Evolutionary conservation across 2,888 invertebrate genomes (phyloP).

Genomic region (Heliconius aoede): DNA sequence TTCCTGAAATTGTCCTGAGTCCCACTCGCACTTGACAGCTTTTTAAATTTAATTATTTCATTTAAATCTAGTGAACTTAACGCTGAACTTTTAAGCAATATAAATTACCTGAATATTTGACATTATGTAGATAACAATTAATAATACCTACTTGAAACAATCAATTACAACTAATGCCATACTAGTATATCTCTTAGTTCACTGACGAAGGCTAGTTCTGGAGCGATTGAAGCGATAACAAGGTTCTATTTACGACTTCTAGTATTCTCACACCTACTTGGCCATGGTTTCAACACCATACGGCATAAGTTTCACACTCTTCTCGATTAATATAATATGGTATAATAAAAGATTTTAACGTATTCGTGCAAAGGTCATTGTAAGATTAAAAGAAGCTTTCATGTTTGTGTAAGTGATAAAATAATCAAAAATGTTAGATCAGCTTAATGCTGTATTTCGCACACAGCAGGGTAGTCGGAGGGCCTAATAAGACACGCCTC

Average conservation of each 20-base stretch:
- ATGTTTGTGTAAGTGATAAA: background rate
- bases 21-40: too few species aligned
- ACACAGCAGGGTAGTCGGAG: too few species aligned
- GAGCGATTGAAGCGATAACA: conserved; percentile 9
- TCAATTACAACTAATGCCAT: background rate
- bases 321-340: conserved; percentile 15
- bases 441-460: too few species aligned
- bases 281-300: conserved; percentile 18
- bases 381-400: conserved; percentile 17
- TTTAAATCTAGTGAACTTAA: background rate
- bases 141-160: background rate
- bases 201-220: background rate
- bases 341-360: conserved; percentile 15
- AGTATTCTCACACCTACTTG: conserved; percentile 18
- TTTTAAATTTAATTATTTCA: background rate
- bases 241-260: conserved; percentile 19
- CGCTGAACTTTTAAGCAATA: background rate
- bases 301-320: conserved; percentile 8
- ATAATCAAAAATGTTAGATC: background rate
- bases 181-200: background rate
- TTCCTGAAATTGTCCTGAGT: too few species aligned
- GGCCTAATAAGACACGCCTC: too few species aligned
- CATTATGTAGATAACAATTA: background rate
- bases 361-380: conserved; percentile 9
- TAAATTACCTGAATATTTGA: too few species aligned